Evolutionary conservation across 2,797 vertebrate genomes (phyloP).

Genomic region (Ctenopoma kingsleyae): DNA sequence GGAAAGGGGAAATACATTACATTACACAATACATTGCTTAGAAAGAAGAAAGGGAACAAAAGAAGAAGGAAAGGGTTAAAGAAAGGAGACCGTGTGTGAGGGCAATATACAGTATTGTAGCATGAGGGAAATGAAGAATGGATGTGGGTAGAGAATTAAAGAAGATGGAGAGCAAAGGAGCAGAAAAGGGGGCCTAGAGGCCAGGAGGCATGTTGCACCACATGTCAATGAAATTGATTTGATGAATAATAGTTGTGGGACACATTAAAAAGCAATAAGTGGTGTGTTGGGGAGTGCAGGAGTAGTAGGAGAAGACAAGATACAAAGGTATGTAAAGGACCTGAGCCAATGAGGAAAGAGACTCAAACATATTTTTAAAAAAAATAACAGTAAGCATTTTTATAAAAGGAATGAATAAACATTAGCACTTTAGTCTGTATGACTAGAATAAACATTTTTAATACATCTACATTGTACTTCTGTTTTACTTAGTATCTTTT

Average conservation of each 20-base stretch:
- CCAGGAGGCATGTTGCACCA: conserved; percentile 20
- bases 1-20: not conserved
- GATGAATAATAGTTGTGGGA: conserved; percentile 38
- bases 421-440: conserved; percentile 22
- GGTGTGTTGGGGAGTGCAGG: conserved; percentile 9
- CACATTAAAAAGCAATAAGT: conserved; percentile 38
- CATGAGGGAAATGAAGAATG: conserved; percentile 9
- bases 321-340: not conserved
- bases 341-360: not conserved
- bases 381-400: conserved; percentile 30
- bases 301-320: conserved; percentile 2
- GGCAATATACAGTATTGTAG: not conserved
- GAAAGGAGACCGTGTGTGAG: not conserved
- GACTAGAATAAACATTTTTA: conserved; percentile 25
- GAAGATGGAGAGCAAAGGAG: conserved; percentile 18
- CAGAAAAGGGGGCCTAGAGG: conserved; percentile 22
- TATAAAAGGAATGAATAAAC: conserved; percentile 35
- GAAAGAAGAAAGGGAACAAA: conserved; percentile 72
- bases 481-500: conserved; percentile 10
- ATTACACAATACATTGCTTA: no score
- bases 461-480: conserved; percentile 26
- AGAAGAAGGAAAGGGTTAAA: conserved; percentile 58
- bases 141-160: conserved; percentile 7
- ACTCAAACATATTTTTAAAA: conserved; percentile 1
- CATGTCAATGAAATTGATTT: conserved; percentile 46